Conservation (phyloP, 1,140 invertebrate genomes). For the Bombus impatiens region DNA sequence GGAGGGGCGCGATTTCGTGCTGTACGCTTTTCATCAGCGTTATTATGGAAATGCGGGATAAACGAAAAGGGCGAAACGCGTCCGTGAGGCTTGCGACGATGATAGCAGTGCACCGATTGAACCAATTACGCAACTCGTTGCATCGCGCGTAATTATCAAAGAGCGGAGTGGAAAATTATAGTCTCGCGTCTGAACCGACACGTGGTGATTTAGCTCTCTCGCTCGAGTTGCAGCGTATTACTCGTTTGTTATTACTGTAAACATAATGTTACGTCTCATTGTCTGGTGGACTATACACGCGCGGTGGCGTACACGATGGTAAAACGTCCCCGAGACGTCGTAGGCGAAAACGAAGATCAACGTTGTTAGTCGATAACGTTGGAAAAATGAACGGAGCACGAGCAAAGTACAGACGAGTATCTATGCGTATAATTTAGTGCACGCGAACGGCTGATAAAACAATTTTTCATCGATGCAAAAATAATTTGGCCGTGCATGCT, state of each 20-base stretch:
- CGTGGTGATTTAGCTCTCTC: constrained; percentile 39
- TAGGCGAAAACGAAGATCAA: background rate
- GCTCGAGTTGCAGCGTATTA: constrained; percentile 2
- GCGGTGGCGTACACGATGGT: background rate
- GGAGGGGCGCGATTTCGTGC: background rate
- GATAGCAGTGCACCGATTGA: background rate
- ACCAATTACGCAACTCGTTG: constrained; percentile 46
- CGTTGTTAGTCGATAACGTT: background rate
- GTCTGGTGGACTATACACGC: background rate
- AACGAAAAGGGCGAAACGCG: background rate
- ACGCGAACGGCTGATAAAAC: background rate
- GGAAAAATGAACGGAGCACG: background rate
- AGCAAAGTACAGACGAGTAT: no score
- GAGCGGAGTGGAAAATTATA: constrained; percentile 41
- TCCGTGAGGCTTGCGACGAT: background rate
- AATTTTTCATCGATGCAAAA: constrained; percentile 16
- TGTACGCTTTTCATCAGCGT: background rate
- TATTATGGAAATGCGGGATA: background rate
- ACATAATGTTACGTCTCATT: constrained; percentile 15
- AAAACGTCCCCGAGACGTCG: background rate
- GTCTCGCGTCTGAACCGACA: background rate
- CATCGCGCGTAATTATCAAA: constrained; percentile 36
- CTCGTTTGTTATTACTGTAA: constrained; percentile 37
- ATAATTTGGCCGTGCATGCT: background rate
- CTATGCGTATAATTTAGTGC: background rate